Evolutionary conservation across 2,888 invertebrate species (phyloP).

Genomic region (Diadromus collaris): DNA sequence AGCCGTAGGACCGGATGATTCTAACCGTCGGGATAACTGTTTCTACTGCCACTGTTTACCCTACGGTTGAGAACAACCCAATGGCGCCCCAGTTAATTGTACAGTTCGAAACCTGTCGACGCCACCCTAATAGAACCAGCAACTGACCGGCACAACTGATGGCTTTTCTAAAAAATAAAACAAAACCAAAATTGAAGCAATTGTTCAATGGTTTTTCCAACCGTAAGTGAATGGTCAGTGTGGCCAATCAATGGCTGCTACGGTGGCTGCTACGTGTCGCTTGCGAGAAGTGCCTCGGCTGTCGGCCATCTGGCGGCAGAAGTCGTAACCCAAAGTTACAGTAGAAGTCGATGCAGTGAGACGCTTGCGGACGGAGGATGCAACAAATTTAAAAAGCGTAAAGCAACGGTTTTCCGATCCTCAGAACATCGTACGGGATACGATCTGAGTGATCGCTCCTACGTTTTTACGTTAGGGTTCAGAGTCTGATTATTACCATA

Average conservation of each 20-base stretch:
- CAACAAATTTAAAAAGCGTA: neutral
- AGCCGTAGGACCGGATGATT: conserved; percentile 65
- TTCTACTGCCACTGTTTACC: conserved; percentile 18
- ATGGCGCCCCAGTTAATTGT: neutral
- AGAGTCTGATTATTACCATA: neutral
- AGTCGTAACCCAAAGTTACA: neutral
- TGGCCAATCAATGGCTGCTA: neutral
- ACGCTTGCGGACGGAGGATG: neutral
- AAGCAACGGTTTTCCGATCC: neutral
- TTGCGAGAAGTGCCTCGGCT: neutral
- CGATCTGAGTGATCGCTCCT: too few relatives aligned
- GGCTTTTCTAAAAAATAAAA: neutral
- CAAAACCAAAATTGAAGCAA: neutral
- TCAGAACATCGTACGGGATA: too few relatives aligned
- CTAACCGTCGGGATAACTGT: conserved; percentile 24
- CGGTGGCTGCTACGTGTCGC: neutral
- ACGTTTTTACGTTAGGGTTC: neutral
- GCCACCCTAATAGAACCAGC: neutral
- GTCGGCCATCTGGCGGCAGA: neutral
- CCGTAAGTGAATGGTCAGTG: too few relatives aligned
- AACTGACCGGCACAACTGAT: neutral
- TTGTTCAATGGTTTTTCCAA: neutral
- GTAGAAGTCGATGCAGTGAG: neutral
- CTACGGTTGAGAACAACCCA: conserved; percentile 10
- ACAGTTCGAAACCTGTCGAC: neutral